Conservation (phyloP, 35 echinoderm and acorn worm species). For the Heliocidaris erythrogramma region DNA sequence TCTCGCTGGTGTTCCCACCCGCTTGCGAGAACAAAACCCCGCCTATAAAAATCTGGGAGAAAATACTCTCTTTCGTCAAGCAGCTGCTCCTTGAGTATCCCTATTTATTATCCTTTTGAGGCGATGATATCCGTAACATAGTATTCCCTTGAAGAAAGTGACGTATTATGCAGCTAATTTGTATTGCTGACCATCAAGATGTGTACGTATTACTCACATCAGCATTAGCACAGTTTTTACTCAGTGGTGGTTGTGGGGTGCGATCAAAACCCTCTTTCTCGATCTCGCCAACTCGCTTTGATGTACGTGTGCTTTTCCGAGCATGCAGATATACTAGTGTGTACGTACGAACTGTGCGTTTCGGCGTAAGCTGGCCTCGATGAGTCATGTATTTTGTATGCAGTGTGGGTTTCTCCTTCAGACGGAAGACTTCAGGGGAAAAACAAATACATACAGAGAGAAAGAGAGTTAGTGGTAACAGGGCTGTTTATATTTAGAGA, state of each 20-base stretch:
- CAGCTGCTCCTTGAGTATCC: neutral
- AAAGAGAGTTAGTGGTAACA: neutral
- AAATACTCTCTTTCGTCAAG: neutral
- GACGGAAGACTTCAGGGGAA: neutral
- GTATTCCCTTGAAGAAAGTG: neutral
- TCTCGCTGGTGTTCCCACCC: neutral
- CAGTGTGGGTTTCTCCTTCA: neutral
- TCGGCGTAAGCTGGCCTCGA: neutral
- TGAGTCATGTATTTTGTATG: neutral
- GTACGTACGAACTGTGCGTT: neutral
- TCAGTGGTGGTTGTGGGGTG: neutral
- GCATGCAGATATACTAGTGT: neutral
- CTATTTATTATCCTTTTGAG: neutral
- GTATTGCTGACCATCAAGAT: neutral
- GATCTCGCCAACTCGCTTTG: neutral
- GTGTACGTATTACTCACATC: neutral
- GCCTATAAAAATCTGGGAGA: neutral
- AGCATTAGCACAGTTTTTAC: too few relatives aligned
- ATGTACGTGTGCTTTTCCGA: neutral
- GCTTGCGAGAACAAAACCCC: neutral
- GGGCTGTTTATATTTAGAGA: neutral
- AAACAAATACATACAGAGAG: too few relatives aligned
- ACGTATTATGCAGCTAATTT: neutral
- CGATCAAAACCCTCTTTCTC: neutral
- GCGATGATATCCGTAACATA: neutral